Conservation (phyloP, 1,140 invertebrate genomes). For the Brachionus koreanus region DNA sequence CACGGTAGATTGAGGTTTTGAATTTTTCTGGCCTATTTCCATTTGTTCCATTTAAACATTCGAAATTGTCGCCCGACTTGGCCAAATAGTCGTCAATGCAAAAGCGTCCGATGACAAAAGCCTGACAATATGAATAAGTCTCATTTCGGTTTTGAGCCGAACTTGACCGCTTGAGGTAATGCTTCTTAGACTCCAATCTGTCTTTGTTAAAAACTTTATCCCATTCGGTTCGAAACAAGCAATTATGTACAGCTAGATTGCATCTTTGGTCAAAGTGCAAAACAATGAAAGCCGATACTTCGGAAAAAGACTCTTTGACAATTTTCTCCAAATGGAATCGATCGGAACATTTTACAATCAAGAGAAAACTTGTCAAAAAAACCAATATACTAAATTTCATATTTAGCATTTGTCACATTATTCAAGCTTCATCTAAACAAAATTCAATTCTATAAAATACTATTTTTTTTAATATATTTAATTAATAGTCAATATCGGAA, state of each 20-base stretch:
- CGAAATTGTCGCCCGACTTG: not conserved
- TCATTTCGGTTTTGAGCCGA: not conserved
- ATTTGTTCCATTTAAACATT: constrained; percentile 30
- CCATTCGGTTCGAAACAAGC: constrained; percentile 39
- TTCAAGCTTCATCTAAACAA: constrained; percentile 2
- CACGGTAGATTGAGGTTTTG: not conserved
- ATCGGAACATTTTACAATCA: not conserved
- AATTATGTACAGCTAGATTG: constrained; percentile 33
- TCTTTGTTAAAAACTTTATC: constrained; percentile 27
- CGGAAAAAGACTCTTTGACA: constrained; percentile 5
- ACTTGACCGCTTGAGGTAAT: not conserved
- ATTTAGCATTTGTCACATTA: not conserved
- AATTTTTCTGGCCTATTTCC: not conserved
- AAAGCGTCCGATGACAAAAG: constrained; percentile 31
- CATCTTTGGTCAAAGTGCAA: constrained; percentile 32
- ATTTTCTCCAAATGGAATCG: not conserved
- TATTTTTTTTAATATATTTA: constrained; percentile 4
- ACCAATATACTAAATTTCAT: not conserved
- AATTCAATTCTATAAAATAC: not conserved
- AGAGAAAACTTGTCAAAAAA: not conserved
- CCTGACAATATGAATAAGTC: constrained; percentile 32
- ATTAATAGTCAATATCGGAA: constrained; percentile 16
- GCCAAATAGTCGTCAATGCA: constrained; percentile 36
- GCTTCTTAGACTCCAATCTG: not conserved
- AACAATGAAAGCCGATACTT: constrained; percentile 25